Conservation (phyloP, 2,113 vertebrate genomes). For the Syngnathus floridae region DNA sequence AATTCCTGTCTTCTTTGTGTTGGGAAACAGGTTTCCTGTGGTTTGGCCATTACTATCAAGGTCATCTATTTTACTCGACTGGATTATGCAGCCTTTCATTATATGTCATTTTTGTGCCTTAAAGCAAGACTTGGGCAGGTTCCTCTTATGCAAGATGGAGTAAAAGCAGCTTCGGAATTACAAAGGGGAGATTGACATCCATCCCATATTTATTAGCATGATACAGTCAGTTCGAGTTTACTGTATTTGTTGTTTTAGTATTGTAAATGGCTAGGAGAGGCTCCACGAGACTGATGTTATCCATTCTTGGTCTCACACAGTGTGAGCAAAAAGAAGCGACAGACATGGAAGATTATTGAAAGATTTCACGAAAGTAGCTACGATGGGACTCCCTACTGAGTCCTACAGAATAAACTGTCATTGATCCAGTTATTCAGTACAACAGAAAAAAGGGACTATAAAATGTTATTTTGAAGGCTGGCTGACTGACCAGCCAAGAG, state of each 20-base stretch:
- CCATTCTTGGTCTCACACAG: background rate
- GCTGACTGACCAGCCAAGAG: background rate
- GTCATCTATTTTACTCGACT: background rate
- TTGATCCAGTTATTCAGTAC: background rate
- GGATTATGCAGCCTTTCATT: background rate
- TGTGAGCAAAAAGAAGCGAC: background rate
- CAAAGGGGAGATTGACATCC: background rate
- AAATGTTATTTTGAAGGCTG: background rate
- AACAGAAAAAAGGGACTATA: background rate
- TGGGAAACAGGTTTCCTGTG: conserved; percentile 11
- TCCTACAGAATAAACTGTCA: background rate
- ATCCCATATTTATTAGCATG: background rate
- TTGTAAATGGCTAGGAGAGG: background rate
- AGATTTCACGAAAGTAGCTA: background rate
- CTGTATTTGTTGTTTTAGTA: background rate
- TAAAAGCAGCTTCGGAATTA: background rate
- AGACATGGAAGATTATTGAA: background rate
- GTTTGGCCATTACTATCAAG: conserved; percentile 21
- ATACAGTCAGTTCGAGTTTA: no score
- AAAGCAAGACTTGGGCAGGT: background rate
- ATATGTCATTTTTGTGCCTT: background rate
- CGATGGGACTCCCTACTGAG: background rate
- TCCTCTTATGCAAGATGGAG: background rate
- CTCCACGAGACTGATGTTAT: no score
- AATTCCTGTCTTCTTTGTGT: conserved; percentile 30